These are phyloP conservation scores for Phrynocephalus vlangalii DNA, from an alignment of 2,797 vertebrate species.

Conservation along the genomic window DNA sequence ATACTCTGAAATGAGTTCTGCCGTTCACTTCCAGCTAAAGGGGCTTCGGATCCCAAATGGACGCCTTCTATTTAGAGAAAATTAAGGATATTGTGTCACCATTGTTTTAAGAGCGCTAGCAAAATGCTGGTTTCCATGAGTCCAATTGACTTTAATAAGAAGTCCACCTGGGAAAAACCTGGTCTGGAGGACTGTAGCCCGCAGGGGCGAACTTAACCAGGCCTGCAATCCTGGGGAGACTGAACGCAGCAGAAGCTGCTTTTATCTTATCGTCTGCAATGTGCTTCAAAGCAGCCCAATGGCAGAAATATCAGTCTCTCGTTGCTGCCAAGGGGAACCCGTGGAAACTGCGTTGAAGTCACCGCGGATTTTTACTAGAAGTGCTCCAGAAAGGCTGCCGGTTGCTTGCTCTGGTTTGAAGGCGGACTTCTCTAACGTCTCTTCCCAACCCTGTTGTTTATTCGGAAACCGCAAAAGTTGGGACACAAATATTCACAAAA, in stretches of 20 bases:
- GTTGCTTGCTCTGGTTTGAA: not conserved
- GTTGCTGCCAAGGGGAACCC: not conserved
- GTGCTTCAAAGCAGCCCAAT: not conserved
- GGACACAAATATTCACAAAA: not conserved
- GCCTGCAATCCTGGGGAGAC: not conserved
- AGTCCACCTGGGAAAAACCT: not conserved
- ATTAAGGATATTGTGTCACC: not conserved
- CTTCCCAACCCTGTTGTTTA: too few relatives aligned
- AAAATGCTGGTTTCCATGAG: not conserved
- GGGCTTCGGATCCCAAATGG: not conserved
- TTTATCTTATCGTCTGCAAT: not conserved
- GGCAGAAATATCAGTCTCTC: not conserved
- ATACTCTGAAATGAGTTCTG: not conserved
- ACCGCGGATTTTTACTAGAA: too few relatives aligned
- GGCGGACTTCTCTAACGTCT: not conserved
- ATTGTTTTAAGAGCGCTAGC: not conserved
- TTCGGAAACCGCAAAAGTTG: not conserved
- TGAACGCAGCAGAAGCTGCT: not conserved
- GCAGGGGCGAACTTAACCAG: too few relatives aligned
- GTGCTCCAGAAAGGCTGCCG: not conserved
- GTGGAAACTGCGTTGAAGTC: too few relatives aligned
- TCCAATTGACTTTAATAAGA: not conserved
- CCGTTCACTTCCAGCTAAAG: not conserved
- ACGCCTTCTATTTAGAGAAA: not conserved
- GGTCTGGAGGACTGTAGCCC: too few relatives aligned